phyloP scores from a whole-genome alignment of 1,140 invertebrate genomes.

The Drosophila kikkawai region DNA sequence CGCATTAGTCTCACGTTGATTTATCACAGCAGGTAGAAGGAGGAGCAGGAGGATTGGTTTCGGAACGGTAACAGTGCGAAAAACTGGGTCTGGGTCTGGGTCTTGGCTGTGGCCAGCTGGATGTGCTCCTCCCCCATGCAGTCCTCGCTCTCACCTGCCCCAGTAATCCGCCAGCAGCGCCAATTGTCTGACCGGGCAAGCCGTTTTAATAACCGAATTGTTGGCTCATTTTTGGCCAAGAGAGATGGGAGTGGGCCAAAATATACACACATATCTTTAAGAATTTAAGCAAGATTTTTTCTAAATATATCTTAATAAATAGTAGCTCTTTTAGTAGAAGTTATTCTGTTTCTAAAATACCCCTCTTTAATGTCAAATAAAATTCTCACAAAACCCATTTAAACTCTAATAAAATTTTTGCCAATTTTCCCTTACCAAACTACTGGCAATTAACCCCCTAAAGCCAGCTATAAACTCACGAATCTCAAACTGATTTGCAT shows the following conservation, averaged over 20 bases:
- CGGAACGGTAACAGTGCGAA: constrained; percentile 32
- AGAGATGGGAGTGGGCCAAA: constrained; percentile 32
- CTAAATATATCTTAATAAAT: background rate
- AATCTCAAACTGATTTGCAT: constrained; percentile 27
- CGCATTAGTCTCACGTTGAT: constrained; percentile 84
- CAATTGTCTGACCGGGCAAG: constrained; percentile 33
- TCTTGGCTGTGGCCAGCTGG: constrained; percentile 37
- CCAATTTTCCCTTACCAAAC: background rate
- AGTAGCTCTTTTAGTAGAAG: too few species aligned
- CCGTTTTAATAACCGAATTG: constrained; percentile 80
- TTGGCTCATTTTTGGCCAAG: constrained; percentile 58
- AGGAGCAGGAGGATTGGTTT: background rate
- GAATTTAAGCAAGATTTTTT: background rate
- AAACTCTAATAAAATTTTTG: background rate
- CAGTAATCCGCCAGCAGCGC: constrained; percentile 32
- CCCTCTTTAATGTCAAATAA: background rate
- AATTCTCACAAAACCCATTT: background rate
- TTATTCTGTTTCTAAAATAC: background rate
- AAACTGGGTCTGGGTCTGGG: constrained; percentile 75
- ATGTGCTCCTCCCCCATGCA: constrained; percentile 2
- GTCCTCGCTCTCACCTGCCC: constrained; percentile 22
- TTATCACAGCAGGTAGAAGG: constrained; percentile 75
- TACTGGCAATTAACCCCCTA: constrained; percentile 12
- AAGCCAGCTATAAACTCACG: background rate
- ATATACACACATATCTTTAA: background rate